Evolutionary conservation across 2,797 vertebrate genomes (phyloP).

Genomic region (Sparidentex hasta): DNA sequence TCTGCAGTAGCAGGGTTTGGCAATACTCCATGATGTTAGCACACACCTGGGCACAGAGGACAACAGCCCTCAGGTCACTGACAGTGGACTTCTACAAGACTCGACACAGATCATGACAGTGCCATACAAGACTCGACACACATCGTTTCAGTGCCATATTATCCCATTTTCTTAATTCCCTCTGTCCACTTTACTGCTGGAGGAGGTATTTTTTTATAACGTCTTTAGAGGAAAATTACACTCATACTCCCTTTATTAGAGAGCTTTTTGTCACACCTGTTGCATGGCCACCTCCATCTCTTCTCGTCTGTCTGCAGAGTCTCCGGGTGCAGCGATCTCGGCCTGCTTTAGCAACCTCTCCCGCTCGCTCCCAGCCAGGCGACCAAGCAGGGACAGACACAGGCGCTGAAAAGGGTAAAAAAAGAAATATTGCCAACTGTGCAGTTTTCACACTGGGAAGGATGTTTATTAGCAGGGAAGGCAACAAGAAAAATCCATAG

Average conservation of each 20-base stretch:
- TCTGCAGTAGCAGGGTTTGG: constrained; percentile 94
- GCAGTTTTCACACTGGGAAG: not conserved
- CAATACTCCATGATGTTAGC: constrained; percentile 99
- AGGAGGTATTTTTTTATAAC: not conserved
- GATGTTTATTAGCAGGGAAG: not conserved
- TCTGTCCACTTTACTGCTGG: not conserved
- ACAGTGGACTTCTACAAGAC: not conserved
- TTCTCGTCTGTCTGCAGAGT: constrained; percentile 90
- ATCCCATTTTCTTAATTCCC: not conserved
- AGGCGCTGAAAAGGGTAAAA: constrained; percentile 85
- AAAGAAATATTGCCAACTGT: not conserved
- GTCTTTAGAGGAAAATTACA: not conserved
- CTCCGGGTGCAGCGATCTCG: constrained; percentile 84
- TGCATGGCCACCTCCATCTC: constrained; percentile 95
- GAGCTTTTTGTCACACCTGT: constrained; percentile 85
- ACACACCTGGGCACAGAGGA: constrained; percentile 89
- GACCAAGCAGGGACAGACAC: constrained; percentile 91
- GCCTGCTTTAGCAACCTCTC: constrained; percentile 92
- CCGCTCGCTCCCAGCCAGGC: constrained; percentile 93
- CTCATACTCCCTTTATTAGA: not conserved
- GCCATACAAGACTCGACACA: not conserved
- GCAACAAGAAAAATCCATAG: not conserved
- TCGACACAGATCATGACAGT: not conserved
- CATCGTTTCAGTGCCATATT: not conserved
- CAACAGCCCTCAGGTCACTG: constrained; percentile 27